Percentiles rank a stretch among this genome's conserved stretches.
phyloP scores from a whole-genome alignment of 2,888 invertebrate species.

The Matsumyia berberina region DNA sequence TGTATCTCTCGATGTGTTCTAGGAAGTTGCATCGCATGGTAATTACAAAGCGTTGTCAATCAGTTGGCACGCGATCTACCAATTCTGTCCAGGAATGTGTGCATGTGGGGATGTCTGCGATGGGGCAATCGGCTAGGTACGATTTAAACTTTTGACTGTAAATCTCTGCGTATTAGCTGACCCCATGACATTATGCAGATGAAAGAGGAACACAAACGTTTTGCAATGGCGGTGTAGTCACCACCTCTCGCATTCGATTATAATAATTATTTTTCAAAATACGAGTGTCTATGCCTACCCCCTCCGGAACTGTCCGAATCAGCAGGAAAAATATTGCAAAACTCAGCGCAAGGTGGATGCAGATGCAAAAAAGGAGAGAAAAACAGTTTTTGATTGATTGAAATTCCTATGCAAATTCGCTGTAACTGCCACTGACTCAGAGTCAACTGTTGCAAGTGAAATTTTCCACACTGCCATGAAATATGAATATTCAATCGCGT shows the following conservation, averaged over 20 bases:
- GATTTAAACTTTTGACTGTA: constrained; percentile 64
- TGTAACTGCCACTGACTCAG: constrained; percentile 46
- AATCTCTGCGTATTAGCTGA: constrained; percentile 45
- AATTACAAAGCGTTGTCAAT: constrained; percentile 75
- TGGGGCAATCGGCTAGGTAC: constrained; percentile 43
- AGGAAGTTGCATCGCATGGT: constrained; percentile 64
- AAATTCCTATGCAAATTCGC: constrained; percentile 73
- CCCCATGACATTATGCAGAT: constrained; percentile 64
- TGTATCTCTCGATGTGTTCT: constrained; percentile 49
- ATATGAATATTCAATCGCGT: constrained; percentile 71
- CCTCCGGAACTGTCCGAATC: constrained; percentile 28
- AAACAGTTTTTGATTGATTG: constrained; percentile 70
- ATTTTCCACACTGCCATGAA: constrained; percentile 57
- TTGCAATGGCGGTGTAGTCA: constrained; percentile 36
- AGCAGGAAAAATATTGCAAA: constrained; percentile 19
- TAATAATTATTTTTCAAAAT: constrained; percentile 44
- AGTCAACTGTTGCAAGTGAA: constrained; percentile 48
- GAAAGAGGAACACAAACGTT: constrained; percentile 19
- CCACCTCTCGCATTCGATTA: constrained; percentile 45
- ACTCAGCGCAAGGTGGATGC: constrained; percentile 18
- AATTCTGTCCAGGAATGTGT: constrained; percentile 47
- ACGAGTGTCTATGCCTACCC: constrained; percentile 14
- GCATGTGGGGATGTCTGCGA: constrained; percentile 7
- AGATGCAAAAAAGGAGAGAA: constrained; percentile 19
- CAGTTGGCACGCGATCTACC: constrained; percentile 72